These are phyloP conservation scores for Octodonta nipae DNA, from an alignment of 2,888 invertebrate genomes.

Conservation along the genomic window DNA sequence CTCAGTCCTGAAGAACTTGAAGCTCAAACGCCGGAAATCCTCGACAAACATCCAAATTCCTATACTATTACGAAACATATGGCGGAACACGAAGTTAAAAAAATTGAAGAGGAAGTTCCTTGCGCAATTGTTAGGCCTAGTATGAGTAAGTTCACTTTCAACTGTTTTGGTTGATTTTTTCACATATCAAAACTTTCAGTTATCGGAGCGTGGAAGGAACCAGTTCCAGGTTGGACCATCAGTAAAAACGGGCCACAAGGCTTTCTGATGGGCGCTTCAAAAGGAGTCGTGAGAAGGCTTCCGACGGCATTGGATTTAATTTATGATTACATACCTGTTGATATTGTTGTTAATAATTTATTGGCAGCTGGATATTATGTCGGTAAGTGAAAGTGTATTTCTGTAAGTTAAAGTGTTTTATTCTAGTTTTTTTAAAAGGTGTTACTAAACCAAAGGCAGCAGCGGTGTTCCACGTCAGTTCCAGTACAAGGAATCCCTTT, in stretches of 20 bases:
- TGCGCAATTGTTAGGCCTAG: conserved; percentile 85
- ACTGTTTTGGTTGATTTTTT: no score
- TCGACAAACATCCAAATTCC: conserved; percentile 77
- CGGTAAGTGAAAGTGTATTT: conserved; percentile 31
- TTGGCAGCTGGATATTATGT: conserved; percentile 72
- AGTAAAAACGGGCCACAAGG: conserved; percentile 94
- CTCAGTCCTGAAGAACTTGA: conserved; percentile 51
- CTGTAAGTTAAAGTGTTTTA: not conserved
- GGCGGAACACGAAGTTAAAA: conserved; percentile 77
- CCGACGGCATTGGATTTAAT: conserved; percentile 64
- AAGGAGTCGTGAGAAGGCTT: conserved; percentile 76
- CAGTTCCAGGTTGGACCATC: conserved; percentile 83
- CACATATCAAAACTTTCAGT: no score
- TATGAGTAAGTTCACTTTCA: conserved; percentile 61
- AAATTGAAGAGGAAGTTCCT: conserved; percentile 55
- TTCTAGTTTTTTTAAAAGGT: conserved; percentile 12
- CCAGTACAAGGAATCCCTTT: conserved; percentile 81
- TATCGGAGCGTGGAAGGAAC: conserved; percentile 70
- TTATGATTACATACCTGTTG: conserved; percentile 90
- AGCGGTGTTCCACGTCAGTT: conserved; percentile 81
- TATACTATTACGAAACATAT: conserved; percentile 94
- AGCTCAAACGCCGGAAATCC: conserved; percentile 49
- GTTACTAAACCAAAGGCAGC: conserved; percentile 33
- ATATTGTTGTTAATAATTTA: conserved; percentile 76
- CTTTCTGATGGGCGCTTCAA: conserved; percentile 77